Percentiles rank a stretch among this genome's conserved stretches.
Conservation (phyloP, 53 echinoderm and acorn worm genomes). For the Echinarachnius parma region DNA sequence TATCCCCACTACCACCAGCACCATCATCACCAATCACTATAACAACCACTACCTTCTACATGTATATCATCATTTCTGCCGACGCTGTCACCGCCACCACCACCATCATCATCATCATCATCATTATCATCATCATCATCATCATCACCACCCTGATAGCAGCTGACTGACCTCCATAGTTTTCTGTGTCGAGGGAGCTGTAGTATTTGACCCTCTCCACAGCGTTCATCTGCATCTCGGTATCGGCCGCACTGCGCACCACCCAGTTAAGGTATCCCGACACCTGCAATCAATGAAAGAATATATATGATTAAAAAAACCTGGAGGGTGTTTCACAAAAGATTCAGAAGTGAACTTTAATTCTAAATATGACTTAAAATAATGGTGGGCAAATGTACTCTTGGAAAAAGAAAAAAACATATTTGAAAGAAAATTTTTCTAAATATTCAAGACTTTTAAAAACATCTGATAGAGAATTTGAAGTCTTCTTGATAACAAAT, state of each 20-base stretch:
- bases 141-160: background rate
- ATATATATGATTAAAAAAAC: background rate
- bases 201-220: conserved; percentile 75
- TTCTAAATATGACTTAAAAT: too few relatives aligned
- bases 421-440: too few relatives aligned
- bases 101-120: background rate
- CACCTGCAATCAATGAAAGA: conserved; percentile 47
- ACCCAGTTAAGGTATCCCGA: conserved; percentile 84
- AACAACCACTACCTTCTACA: background rate
- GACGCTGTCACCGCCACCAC: background rate
- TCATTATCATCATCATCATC: background rate
- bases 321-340: too few relatives aligned
- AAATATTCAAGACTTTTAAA: too few relatives aligned
- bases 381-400: too few relatives aligned
- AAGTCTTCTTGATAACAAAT: too few relatives aligned
- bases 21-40: background rate
- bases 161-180: conserved; percentile 59
- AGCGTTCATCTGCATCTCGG: conserved; percentile 98
- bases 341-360: too few relatives aligned
- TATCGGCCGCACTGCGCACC: conserved; percentile 75
- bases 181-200: conserved; percentile 57
- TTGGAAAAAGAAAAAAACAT: too few relatives aligned
- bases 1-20: background rate
- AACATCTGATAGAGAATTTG: too few relatives aligned
- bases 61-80: background rate